Evolutionary conservation across 2,888 invertebrate genomes (phyloP).

Genomic region (Cryptocephalus moraei): DNA sequence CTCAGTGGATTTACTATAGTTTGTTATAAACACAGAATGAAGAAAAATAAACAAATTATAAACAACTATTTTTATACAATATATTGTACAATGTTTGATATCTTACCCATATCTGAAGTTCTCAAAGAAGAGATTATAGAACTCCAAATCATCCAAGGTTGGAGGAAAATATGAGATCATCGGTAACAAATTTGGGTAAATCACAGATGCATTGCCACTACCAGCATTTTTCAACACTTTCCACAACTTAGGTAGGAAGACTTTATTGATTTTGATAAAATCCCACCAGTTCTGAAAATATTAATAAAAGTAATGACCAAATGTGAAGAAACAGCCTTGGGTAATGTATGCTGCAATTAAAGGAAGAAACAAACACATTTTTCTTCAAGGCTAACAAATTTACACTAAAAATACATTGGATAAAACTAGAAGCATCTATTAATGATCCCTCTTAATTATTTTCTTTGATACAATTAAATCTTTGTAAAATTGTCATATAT

Average conservation of each 20-base stretch:
- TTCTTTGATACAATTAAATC: not conserved
- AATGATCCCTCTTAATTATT: too few species aligned
- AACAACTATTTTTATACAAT: too few species aligned
- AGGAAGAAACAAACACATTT: too few species aligned
- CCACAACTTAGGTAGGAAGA: conserved; percentile 62
- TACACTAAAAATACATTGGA: too few species aligned
- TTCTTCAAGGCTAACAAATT: too few species aligned
- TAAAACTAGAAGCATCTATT: too few species aligned
- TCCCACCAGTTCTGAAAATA: conserved; percentile 56
- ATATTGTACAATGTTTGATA: conserved; percentile 1
- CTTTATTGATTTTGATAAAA: conserved; percentile 61
- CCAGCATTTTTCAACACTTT: conserved; percentile 59
- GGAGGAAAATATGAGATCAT: conserved; percentile 60
- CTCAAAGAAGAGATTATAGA: conserved; percentile 58
- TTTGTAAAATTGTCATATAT: not conserved
- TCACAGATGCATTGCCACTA: conserved; percentile 61
- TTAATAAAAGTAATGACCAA: conserved; percentile 1
- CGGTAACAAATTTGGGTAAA: conserved; percentile 67
- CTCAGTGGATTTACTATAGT: too few species aligned
- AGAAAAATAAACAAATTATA: too few species aligned
- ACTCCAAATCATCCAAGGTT: conserved; percentile 41
- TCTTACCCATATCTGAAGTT: conserved; percentile 57
- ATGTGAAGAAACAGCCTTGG: too few species aligned
- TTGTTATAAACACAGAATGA: too few species aligned
- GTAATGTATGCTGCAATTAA: too few species aligned